Evolutionary conservation across 2,797 vertebrate species (phyloP).

Genomic region (Phaenicophaeus curvirostris): DNA sequence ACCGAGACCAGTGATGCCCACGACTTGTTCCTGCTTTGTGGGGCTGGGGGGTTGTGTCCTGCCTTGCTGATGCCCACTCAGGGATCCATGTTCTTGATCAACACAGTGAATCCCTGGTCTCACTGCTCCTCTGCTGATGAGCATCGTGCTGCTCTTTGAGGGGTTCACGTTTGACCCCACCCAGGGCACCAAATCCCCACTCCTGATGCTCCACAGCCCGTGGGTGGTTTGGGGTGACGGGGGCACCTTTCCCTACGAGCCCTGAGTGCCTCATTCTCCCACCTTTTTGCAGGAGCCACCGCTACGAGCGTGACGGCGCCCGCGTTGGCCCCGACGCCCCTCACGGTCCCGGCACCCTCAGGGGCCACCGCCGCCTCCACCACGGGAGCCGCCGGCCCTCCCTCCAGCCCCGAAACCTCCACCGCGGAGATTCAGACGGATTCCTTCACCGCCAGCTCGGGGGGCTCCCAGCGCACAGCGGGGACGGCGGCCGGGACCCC

Average conservation of each 20-base stretch:
- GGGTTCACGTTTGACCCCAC: not conserved
- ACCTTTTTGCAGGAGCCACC: not conserved
- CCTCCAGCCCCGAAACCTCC: not conserved
- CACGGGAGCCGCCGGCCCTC: not conserved
- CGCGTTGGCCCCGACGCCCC: accelerated
- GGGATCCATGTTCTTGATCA: too few relatives aligned
- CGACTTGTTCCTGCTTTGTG: not conserved
- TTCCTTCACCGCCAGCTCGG: not conserved
- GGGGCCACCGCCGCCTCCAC: not conserved
- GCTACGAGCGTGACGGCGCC: accelerated
- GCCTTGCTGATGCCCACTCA: not conserved
- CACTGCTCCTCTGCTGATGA: too few relatives aligned
- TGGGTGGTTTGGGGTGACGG: accelerated
- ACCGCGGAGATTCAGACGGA: too few relatives aligned
- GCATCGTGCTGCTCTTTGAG: too few relatives aligned
- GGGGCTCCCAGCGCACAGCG: too few relatives aligned
- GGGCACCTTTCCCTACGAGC: not conserved
- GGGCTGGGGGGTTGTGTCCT: not conserved
- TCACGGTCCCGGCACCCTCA: accelerated
- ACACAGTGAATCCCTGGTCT: too few relatives aligned
- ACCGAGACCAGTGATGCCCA: accelerated
- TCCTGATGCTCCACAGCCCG: accelerated
- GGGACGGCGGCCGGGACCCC: too few relatives aligned
- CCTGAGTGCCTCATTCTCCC: not conserved
- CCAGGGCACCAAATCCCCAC: not conserved